A percentile compares a stretch with the other conserved stretches of the same genome.
phyloP scores from a whole-genome alignment of 2,797 vertebrate species.

The Menidia menidia region DNA sequence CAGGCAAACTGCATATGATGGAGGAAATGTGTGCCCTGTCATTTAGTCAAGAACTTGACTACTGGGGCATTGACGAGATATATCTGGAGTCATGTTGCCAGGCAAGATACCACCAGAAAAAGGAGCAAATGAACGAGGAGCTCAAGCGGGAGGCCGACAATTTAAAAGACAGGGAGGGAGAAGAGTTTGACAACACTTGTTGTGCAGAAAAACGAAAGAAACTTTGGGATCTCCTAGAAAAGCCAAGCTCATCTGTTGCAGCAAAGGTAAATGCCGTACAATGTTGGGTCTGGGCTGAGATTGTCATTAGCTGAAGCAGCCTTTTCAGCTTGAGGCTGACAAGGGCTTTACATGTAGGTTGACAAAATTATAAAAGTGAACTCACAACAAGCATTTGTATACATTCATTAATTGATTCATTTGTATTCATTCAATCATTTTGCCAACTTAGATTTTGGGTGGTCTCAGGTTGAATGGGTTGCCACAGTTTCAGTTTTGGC shows the following conservation, averaged over 20 bases:
- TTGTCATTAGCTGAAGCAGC: conserved; percentile 8
- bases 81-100: conserved; percentile 99
- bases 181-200: conserved; percentile 98
- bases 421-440: neutral
- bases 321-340: neutral
- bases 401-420: neutral
- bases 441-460: neutral
- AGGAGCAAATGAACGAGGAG: conserved; percentile 99
- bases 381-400: neutral
- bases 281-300: conserved; percentile 16
- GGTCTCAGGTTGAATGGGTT: neutral
- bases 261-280: conserved; percentile 89
- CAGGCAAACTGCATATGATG: conserved; percentile 99
- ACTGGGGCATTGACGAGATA: conserved; percentile 99
- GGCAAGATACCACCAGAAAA: conserved; percentile 99
- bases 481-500: neutral
- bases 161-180: conserved; percentile 92
- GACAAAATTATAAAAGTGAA: conserved; percentile 1
- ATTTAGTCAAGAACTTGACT: conserved; percentile 98
- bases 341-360: neutral
- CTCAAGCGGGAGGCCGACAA: conserved; percentile 97
- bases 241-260: conserved; percentile 97
- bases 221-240: conserved; percentile 98
- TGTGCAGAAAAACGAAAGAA: conserved; percentile 97
- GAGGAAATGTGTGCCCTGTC: conserved; percentile 99